Base-by-base conservation (phyloP, 92 coral and sea anemone genomes). In the Siderastrea radians region DNA sequence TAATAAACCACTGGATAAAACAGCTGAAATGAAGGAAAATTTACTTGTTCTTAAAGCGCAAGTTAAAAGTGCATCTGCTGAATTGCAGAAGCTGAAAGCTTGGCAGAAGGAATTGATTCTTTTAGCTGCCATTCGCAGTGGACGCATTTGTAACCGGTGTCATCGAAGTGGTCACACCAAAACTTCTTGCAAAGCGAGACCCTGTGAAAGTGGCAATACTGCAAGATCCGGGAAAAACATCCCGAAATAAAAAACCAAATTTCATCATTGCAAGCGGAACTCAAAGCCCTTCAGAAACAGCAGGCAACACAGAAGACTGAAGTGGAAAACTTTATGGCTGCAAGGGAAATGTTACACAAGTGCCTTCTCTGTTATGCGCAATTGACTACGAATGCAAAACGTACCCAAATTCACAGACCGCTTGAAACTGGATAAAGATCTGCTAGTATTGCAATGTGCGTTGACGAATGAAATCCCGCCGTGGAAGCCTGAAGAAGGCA, bases 151-250 rank as follows among this genome's bases (percentile, higher is more conserved):
- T 70, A 70, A 74, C 12, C 58, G 77, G 38, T 82, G 87, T 74
- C 87, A 82, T 69, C 11, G 7, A 69, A 54, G 67, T 26, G 87
- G 87, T 82, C 79, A 82, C 65, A 70, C 87, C 13, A 82, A 82
- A 70, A 52, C 87, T 63, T 70, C 79, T 52, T 82, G 87, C 71
- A 82, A 82, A 82, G 17, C 76, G 8, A 72, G 67, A 13, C 87
- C 79, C 3, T 82, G 87, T 61, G 65, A 72, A 38, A 82, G 79
- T 47, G 26, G 38, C 45, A 70, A 62, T 65, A 58, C 65, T 82
- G 87, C 69, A 82, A 82, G 75, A 82, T 82, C 48, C 87, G 87
- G 1, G 87, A 82, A 9, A 82, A 82, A 49, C 87, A 82, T 66
- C 78, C 65, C 64, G 86, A 82, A 65, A 65, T 82, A 9, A 82